A percentile compares a stretch with the other conserved stretches of the same genome.
Evolutionary conservation across 1,140 invertebrate species (phyloP).

Genomic region (Whitmania pigra): DNA sequence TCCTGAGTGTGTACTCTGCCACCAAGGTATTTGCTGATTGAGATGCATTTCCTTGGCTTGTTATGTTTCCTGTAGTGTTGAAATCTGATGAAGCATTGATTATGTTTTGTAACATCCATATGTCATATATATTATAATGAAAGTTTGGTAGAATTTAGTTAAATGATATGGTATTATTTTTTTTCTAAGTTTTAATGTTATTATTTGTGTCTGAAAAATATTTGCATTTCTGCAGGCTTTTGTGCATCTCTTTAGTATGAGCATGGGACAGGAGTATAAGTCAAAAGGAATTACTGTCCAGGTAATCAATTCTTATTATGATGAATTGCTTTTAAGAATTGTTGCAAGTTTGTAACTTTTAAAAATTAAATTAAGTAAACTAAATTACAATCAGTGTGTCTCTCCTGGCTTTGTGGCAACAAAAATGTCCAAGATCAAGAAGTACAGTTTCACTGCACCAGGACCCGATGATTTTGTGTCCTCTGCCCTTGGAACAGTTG

Average conservation of each 20-base stretch:
- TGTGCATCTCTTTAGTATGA: slow-evolving; percentile 68
- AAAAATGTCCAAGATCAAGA: slow-evolving; percentile 77
- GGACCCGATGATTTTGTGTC: slow-evolving; percentile 63
- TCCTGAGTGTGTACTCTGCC: slow-evolving; percentile 74
- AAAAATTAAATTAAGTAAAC: not conserved
- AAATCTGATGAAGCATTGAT: not conserved
- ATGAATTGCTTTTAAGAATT: no score
- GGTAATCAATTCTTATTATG: slow-evolving; percentile 29
- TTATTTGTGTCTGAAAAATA: not conserved
- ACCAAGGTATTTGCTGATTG: slow-evolving; percentile 55
- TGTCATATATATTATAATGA: slow-evolving; percentile 15
- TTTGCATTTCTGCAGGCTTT: slow-evolving; percentile 50
- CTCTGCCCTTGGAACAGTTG: slow-evolving; percentile 55
- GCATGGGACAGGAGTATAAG: slow-evolving; percentile 64
- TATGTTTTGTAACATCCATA: not conserved
- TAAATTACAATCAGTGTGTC: slow-evolving; percentile 53
- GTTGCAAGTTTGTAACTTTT: no score
- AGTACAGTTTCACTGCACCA: slow-evolving; percentile 65
- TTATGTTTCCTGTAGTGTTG: slow-evolving; percentile 9
- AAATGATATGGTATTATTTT: not conserved
- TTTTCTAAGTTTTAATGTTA: not conserved
- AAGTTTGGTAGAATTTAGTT: not conserved
- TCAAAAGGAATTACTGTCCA: slow-evolving; percentile 57
- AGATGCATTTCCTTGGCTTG: not conserved
- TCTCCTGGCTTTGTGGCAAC: slow-evolving; percentile 78